Evolutionary conservation across 2,797 vertebrate genomes (phyloP).

Genomic region (Rhincodon typus): DNA sequence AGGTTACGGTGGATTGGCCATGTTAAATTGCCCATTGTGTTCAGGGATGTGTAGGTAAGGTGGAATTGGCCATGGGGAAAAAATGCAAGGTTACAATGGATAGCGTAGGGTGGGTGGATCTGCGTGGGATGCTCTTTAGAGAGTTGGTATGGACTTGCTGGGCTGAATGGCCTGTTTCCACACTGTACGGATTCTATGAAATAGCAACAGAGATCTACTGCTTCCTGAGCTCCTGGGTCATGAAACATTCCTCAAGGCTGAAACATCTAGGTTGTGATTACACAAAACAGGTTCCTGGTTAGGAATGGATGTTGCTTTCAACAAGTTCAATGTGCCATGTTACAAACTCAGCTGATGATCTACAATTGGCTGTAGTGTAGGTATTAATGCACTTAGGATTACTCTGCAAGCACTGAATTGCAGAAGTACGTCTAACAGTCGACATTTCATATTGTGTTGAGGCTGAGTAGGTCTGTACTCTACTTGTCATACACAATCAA

Average conservation of each 20-base stretch:
- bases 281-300: neutral
- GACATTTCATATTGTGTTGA: neutral
- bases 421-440: neutral
- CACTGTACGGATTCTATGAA: too few species aligned
- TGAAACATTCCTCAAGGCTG: neutral
- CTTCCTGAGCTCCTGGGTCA: neutral
- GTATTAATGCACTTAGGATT: neutral
- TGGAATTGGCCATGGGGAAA: too few species aligned
- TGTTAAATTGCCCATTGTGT: too few species aligned
- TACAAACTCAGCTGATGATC: neutral
- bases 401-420: neutral
- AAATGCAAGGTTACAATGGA: too few species aligned
- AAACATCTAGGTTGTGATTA: neutral
- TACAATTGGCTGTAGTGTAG: neutral
- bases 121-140: too few species aligned
- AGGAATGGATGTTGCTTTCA: too few species aligned
- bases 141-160: too few species aligned
- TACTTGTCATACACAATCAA: neutral
- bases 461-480: neutral
- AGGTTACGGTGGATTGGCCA: too few species aligned
- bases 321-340: neutral
- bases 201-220: neutral
- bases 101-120: too few species aligned
- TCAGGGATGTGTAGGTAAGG: too few species aligned
- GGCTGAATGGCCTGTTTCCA: too few species aligned